These are phyloP conservation scores for Diaphora mendica DNA, from an alignment of 2,888 invertebrate species.

Conservation along the genomic window DNA sequence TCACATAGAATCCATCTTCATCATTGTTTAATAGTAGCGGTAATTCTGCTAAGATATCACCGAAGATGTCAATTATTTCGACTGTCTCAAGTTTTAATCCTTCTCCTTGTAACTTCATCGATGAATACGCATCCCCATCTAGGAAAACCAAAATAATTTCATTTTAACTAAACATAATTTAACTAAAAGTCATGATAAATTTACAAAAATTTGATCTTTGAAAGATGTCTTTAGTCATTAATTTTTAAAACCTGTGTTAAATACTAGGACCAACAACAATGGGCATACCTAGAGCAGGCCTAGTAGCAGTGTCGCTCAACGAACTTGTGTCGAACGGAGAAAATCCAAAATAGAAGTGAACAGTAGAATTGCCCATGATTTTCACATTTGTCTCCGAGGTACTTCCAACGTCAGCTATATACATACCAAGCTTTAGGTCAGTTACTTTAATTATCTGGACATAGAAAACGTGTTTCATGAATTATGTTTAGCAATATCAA, in stretches of 20 bases:
- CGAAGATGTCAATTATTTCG: neutral
- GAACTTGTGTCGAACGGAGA: constrained; percentile 52
- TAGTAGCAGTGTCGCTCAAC: constrained; percentile 56
- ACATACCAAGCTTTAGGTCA: constrained; percentile 49
- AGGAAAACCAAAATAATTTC: neutral
- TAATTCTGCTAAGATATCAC: neutral
- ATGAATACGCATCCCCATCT: neutral
- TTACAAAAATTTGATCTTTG: neutral
- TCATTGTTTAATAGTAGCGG: neutral
- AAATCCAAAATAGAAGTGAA: constrained; percentile 66
- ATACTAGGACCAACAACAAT: neutral
- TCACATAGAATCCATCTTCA: neutral
- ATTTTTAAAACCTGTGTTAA: too few species aligned
- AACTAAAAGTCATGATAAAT: neutral
- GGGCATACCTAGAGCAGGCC: constrained; percentile 60
- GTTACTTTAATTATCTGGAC: constrained; percentile 54
- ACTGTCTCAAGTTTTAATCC: neutral
- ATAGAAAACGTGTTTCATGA: neutral
- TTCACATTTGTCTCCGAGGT: constrained; percentile 44
- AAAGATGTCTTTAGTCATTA: too few species aligned
- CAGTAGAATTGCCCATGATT: constrained; percentile 52
- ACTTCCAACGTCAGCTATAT: constrained; percentile 55
- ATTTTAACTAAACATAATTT: neutral
- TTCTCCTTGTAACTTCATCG: neutral
- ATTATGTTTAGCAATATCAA: neutral